Evolutionary conservation across 2,888 invertebrate species (phyloP).

Genomic region (Tinea trinotella): DNA sequence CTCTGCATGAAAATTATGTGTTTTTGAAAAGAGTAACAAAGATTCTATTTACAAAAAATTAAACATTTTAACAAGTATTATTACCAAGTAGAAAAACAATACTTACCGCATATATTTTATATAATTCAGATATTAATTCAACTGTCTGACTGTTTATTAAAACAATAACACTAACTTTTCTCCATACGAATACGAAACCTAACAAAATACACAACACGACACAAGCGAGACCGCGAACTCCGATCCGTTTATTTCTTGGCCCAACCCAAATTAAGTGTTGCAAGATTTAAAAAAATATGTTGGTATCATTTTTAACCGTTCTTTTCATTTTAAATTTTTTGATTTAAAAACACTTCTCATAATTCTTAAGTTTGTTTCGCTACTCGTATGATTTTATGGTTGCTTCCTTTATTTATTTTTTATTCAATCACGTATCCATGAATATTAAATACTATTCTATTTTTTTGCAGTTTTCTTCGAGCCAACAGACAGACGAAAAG

Average conservation of each 20-base stretch:
- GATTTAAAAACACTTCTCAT: no score
- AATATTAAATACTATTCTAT: background rate
- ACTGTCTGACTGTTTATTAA: background rate
- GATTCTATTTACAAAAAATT: background rate
- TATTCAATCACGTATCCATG: no score
- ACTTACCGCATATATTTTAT: background rate
- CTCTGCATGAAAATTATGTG: no score
- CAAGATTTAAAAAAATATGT: background rate
- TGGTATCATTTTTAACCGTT: no score
- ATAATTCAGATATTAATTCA: background rate
- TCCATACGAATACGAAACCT: background rate
- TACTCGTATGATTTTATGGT: no score
- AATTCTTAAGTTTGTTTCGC: no score
- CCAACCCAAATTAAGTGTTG: background rate
- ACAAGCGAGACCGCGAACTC: background rate
- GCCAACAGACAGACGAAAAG: conserved; percentile 87
- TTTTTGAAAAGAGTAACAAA: no score
- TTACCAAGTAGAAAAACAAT: background rate
- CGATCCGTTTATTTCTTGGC: no score
- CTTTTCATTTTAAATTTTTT: no score
- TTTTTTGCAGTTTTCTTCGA: conserved; percentile 87
- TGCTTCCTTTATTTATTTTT: no score
- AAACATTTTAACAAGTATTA: no score
- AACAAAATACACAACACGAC: background rate
- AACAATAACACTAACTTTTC: background rate